Conservation (phyloP, 2,888 invertebrate genomes). For the Drosophila atripex region DNA sequence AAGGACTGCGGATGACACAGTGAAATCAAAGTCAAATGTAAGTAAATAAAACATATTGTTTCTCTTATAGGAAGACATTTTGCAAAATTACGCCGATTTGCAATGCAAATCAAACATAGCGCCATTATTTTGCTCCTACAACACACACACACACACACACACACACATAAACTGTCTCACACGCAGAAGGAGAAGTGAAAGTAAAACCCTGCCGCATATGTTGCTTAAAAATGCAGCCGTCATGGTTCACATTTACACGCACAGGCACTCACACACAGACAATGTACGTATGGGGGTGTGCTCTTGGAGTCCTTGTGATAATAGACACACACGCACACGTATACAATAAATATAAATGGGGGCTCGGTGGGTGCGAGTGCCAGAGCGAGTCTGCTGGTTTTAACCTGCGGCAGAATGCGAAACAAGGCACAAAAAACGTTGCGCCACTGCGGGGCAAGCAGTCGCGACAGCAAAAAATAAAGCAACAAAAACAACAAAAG, state of each 20-base stretch:
- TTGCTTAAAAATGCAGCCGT: slow-evolving; percentile 57
- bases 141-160: slow-evolving; percentile 41
- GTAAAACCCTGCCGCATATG: slow-evolving; percentile 71
- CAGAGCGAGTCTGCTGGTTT: slow-evolving; percentile 44
- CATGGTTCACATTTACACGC: slow-evolving; percentile 18
- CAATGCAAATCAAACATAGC: slow-evolving; percentile 78
- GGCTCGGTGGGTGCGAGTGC: slow-evolving; percentile 1
- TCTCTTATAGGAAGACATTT: slow-evolving; percentile 77
- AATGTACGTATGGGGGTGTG: slow-evolving; percentile 11
- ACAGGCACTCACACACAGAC: slow-evolving; percentile 12
- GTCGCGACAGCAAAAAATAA: slow-evolving; percentile 15
- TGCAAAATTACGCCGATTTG: slow-evolving; percentile 77
- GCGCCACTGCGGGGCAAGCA: slow-evolving; percentile 29
- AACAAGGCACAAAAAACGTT: slow-evolving; percentile 35
- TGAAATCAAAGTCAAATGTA: slow-evolving; percentile 76
- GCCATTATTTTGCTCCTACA: slow-evolving; percentile 69
- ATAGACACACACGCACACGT: slow-evolving; percentile 55
- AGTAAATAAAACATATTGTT: slow-evolving; percentile 80
- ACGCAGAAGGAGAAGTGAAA: slow-evolving; percentile 50
- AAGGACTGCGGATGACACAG: slow-evolving; percentile 29
- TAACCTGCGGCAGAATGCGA: slow-evolving; percentile 66
- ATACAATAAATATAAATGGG: slow-evolving; percentile 50
- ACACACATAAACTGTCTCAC: slow-evolving; percentile 26
- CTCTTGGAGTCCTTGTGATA: slow-evolving; percentile 68
- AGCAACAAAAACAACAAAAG: slow-evolving; percentile 34